phyloP scores from a whole-genome alignment of 1,140 invertebrate species.

The Brachionus asplanchnoidis region DNA sequence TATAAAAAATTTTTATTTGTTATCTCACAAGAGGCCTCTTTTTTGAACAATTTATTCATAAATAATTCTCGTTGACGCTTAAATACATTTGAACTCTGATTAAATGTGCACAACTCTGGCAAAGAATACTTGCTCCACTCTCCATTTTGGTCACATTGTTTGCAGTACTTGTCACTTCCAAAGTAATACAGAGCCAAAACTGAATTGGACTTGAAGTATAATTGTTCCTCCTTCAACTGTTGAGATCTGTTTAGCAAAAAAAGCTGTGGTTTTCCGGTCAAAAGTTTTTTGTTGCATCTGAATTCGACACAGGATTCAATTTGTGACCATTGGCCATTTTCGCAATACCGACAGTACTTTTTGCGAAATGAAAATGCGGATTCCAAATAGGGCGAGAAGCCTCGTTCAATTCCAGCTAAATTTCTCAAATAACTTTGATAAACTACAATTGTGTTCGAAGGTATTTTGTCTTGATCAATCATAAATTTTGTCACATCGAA shows the following conservation, averaged over 20 bases:
- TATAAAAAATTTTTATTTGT: not conserved
- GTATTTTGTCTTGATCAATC: not conserved
- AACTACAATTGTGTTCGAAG: not conserved
- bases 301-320: slow-evolving; percentile 15
- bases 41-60: not conserved
- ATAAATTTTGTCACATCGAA: not conserved
- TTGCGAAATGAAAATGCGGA: not conserved
- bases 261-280: not conserved
- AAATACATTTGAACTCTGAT: not conserved
- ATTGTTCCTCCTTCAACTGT: not conserved
- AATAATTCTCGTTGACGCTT: not conserved
- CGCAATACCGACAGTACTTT: slow-evolving; percentile 26
- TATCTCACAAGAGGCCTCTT: not conserved
- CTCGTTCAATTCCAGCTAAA: not conserved
- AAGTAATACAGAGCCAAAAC: slow-evolving; percentile 29
- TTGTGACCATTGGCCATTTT: slow-evolving; percentile 29
- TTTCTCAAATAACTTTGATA: slow-evolving; percentile 28
- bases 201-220: not conserved
- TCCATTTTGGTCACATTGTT: slow-evolving; percentile 18
- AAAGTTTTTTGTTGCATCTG: not conserved
- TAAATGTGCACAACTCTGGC: not conserved
- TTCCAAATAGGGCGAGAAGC: not conserved
- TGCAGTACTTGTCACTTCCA: slow-evolving; percentile 24
- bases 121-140: slow-evolving; percentile 35
- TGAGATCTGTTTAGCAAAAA: not conserved